phyloP scores from a whole-genome alignment of 1,140 invertebrate genomes.

The Holcopasites calliopsidis region DNA sequence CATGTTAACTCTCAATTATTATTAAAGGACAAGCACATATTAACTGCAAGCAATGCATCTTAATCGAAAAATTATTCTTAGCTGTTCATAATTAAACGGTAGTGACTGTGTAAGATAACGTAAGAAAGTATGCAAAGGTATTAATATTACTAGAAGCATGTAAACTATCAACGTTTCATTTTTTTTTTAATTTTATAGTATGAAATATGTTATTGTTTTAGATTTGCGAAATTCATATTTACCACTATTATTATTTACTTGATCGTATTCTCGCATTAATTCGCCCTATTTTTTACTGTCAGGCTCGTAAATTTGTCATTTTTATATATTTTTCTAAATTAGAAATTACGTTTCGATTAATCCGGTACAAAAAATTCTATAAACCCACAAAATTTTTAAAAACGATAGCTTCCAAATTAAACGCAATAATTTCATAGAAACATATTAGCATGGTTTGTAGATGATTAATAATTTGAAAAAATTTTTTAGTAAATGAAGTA shows the following conservation, averaged over 20 bases:
- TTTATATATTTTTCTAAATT: conserved; percentile 53
- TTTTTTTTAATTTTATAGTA: conserved; percentile 20
- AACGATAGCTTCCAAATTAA: conserved; percentile 2
- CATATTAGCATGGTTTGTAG: neutral
- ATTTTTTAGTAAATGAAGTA: conserved; percentile 26
- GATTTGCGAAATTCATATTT: conserved; percentile 14
- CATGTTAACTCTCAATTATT: conserved; percentile 23
- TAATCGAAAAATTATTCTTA: conserved; percentile 37
- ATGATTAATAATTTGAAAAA: neutral
- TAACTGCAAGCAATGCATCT: conserved; percentile 27
- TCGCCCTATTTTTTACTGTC: conserved; percentile 7
- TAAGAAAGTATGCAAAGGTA: conserved; percentile 39
- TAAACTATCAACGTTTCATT: conserved; percentile 22
- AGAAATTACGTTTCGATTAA: conserved; percentile 24
- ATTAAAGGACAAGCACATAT: neutral
- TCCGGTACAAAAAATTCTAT: conserved; percentile 20
- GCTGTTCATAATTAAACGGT: conserved; percentile 36
- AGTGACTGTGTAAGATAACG: conserved; percentile 34
- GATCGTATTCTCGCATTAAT: conserved; percentile 7
- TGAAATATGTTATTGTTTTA: conserved; percentile 10
- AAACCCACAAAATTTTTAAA: neutral
- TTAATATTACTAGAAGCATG: conserved; percentile 36
- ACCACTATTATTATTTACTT: conserved; percentile 1
- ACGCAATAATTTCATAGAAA: conserved; percentile 3
- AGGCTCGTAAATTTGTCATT: conserved; percentile 44